Evolutionary conservation across 2,888 invertebrate genomes (phyloP).

Genomic region (Crocallis elinguaria): DNA sequence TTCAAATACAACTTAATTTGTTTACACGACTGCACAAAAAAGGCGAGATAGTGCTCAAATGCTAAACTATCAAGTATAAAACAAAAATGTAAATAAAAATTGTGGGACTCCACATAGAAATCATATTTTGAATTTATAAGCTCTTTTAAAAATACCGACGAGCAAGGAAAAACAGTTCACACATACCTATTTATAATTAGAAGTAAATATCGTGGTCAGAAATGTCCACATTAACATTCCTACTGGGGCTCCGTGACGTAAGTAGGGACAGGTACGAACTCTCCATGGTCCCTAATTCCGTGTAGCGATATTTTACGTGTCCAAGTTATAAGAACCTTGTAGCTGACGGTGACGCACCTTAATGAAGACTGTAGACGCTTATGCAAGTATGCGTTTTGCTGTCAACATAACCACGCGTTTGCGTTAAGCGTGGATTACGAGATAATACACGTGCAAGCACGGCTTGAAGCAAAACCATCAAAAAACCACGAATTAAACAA

Average conservation of each 20-base stretch:
- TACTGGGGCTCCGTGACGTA: conserved; percentile 52
- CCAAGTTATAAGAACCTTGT: conserved; percentile 36
- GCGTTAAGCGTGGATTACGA: too few species aligned
- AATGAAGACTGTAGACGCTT: neutral
- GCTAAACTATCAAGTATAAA: too few species aligned
- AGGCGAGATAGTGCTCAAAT: too few species aligned
- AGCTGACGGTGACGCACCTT: neutral
- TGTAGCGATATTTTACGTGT: conserved; percentile 36
- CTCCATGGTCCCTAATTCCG: conserved; percentile 61
- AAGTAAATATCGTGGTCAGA: conserved; percentile 40
- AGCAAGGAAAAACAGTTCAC: neutral
- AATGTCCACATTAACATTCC: conserved; percentile 54
- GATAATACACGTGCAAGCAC: too few species aligned
- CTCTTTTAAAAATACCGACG: neutral
- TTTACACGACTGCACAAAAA: too few species aligned
- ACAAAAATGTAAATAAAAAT: too few species aligned
- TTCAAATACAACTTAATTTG: neutral
- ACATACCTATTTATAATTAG: conserved; percentile 23
- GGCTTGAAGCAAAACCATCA: too few species aligned
- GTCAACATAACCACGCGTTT: too few species aligned
- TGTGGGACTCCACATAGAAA: too few species aligned
- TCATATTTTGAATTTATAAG: too few species aligned
- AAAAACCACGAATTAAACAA: too few species aligned
- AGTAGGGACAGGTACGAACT: conserved; percentile 62
- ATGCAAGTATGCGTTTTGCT: neutral